Evolutionary conservation across 2,797 vertebrate species (phyloP), one percentile per base, ranked within the genome.

Genomic region (Aulostomus chinensis): DNA sequence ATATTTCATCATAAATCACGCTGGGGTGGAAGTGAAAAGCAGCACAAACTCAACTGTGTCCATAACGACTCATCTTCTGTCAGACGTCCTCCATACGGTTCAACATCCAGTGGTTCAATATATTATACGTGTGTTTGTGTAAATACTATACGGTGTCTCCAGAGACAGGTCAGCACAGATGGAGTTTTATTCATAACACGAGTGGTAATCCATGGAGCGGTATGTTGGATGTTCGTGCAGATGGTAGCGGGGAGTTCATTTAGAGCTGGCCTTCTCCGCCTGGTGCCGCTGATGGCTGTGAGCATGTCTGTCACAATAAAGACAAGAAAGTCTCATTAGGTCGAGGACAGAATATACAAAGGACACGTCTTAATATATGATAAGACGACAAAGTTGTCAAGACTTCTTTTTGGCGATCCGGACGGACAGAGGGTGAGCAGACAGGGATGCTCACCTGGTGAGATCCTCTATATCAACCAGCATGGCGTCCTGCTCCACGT

Each of bases 401-500:
- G n/a, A n/a, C n/a, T n/a, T n/a, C n/a, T n/a, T n/a, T n/a, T n/a
- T n/a, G n/a, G n/a, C n/a, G n/a, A n/a, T n/a, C n/a, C n/a, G n/a
- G n/a, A n/a, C n/a, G n/a, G n/a, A n/a, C n/a, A n/a, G n/a, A n/a
- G n/a, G n/a, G n/a, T n/a, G 24, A 25, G 6, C 29, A 32, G 7
- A 32, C 9, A 9, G 2, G 2, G 10, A 1, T 17, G 8, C 38
- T 83, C 29, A 97, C 96, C 96, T 96, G 87, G 96, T 98, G 77
- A 98, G 88, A 58, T 98, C 96, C 67, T 98, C 96, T 9, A 98
- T 94, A 83, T 98, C 95, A 81, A 98, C 96, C 85, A 98, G 86
- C 96, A 98, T 98, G 62, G 96, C 96, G 0, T 98, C 96, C 76
- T 98, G 96, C 82, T 98, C 96, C 5, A 96, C 94, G 52, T 98